Base-by-base conservation (phyloP, 37 sponge, comb jelly and placozoan genomes). In the Geodia barretti region DNA sequence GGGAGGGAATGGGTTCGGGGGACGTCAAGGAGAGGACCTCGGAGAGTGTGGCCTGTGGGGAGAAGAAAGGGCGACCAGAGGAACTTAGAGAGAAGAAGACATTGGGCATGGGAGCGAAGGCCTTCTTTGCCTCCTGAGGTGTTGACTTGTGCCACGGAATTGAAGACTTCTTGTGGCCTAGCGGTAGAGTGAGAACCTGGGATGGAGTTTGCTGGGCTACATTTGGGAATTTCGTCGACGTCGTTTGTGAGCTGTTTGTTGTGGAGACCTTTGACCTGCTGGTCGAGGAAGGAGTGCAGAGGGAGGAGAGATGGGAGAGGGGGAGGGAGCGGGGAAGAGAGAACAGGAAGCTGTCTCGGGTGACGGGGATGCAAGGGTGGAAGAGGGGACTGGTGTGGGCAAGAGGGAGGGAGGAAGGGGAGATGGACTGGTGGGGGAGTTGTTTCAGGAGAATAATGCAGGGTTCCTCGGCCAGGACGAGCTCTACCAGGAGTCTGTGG, bases 321-420 rank as follows among this genome's bases (percentile, higher is more conserved):
- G 69, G 35, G 30, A 30, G 20, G 2, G 69, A 68, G 33, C 32
- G 20, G 2, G 32, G 69, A 23, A 68, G 69, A 30, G 32, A 34
- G 69, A 68, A 2, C 33, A 30, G 20, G 60, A 41, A 85, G 21
- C 31, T 0, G 26, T 78, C 47, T 20, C 36, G 32, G 19, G 80
- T 73, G 21, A 82, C 38, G 19, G 75, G 70, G 33, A 78, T 78
- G 26, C 86, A 84, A 25, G 93, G 93, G 61, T 92, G 93, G 68
- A 76, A 92, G 31, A 80, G 67, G 4, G 39, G 89, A 0, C 79
- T 35, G 1, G 84, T 75, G 62, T 78, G 70, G 25, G 86, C 76
- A 19, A 36, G 74, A 23, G 83, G 43, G n/a, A 92, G 71, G 11
- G 92, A 74, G 41, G 39, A 23, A 1, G 82, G 72, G 9, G 69